These are phyloP conservation scores for Yponomeuta malinellus DNA, from an alignment of 2,888 invertebrate species.

Conservation along the genomic window DNA sequence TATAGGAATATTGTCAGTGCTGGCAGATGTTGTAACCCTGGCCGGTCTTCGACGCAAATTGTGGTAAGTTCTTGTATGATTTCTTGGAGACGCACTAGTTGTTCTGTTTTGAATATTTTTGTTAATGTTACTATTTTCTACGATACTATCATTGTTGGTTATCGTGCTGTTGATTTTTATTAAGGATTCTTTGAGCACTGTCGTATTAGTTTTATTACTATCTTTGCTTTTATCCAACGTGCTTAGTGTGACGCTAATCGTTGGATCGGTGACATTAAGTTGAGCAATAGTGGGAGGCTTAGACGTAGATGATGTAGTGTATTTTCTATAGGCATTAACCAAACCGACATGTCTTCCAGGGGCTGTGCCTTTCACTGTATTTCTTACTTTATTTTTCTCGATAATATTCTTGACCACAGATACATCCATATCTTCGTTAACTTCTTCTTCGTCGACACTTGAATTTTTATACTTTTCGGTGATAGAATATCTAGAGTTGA, in stretches of 20 bases:
- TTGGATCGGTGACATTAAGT: conserved; percentile 49
- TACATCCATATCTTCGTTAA: conserved; percentile 77
- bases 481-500: conserved; percentile 63
- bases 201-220: conserved; percentile 31
- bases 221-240: conserved; percentile 39
- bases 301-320: conserved; percentile 38
- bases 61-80: conserved; percentile 55
- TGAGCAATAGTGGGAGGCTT: conserved; percentile 46
- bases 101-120: conserved; percentile 25
- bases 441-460: conserved; percentile 72
- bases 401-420: conserved; percentile 74
- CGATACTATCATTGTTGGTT: conserved; percentile 31
- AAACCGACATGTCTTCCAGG: conserved; percentile 63
- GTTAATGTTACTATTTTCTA: background rate
- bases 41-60: conserved; percentile 55
- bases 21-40: conserved; percentile 44
- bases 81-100: conserved; percentile 41
- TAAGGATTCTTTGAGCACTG: conserved; percentile 27
- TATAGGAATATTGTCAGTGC: conserved; percentile 40
- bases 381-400: conserved; percentile 71
- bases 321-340: conserved; percentile 66
- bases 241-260: conserved; percentile 39
- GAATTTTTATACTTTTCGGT: conserved; percentile 67
- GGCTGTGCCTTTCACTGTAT: conserved; percentile 68
- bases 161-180: conserved; percentile 30